phyloP scores from a whole-genome alignment of 1,140 invertebrate genomes.

The Coptotermes formosanus region DNA sequence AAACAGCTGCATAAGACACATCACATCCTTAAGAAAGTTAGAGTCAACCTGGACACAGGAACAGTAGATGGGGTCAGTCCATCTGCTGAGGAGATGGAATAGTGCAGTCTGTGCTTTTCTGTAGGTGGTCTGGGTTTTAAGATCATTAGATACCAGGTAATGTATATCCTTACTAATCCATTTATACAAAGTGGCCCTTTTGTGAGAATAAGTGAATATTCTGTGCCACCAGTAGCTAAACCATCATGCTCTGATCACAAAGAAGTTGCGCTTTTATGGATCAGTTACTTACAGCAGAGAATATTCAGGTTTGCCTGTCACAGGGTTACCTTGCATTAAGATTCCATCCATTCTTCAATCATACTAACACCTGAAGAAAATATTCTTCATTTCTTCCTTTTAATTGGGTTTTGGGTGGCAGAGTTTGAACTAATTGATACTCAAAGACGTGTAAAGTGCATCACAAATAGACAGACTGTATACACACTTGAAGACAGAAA shows the following conservation, averaged over 20 bases:
- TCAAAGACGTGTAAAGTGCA: neutral
- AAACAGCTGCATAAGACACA: constrained; percentile 63
- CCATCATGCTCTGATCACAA: no score
- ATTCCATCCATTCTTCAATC: neutral
- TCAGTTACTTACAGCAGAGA: neutral
- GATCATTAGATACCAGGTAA: no score
- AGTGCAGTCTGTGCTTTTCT: neutral
- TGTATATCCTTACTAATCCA: no score
- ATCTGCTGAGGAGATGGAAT: neutral
- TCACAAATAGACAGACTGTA: neutral
- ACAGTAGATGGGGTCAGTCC: neutral
- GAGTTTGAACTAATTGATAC: no score
- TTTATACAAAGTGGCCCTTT: no score
- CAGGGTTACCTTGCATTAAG: neutral
- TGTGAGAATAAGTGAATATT: no score
- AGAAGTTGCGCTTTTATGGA: neutral
- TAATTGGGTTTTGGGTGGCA: neutral
- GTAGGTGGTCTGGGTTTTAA: no score
- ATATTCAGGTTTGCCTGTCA: neutral
- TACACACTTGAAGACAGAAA: neutral
- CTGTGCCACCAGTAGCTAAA: no score
- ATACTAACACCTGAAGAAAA: neutral
- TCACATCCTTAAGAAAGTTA: constrained; percentile 48
- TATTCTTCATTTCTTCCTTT: neutral
- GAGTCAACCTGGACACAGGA: neutral